phyloP scores from a whole-genome alignment of 2,113 vertebrate species.

The Naja naja region DNA sequence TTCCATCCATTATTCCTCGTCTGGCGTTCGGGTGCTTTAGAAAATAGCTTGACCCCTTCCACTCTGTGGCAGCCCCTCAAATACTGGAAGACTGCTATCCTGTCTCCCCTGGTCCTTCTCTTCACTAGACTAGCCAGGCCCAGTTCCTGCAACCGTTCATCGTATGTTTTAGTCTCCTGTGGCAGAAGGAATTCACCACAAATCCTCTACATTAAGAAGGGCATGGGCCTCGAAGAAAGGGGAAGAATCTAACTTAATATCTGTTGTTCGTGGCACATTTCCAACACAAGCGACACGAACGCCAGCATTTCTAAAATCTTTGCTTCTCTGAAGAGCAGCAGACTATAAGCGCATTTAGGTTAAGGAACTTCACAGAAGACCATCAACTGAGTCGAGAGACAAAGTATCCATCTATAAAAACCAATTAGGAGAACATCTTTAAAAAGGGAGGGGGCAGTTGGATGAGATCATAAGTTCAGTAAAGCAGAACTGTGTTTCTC shows the following conservation, averaged over 20 bases:
- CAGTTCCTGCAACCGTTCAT: too few species aligned
- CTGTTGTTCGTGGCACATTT: conserved; percentile 53
- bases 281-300: conserved; percentile 54
- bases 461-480: not conserved
- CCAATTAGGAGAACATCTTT: conserved; percentile 30
- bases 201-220: conserved; percentile 52
- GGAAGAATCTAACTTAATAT: conserved; percentile 48
- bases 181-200: conserved; percentile 38
- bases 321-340: conserved; percentile 50
- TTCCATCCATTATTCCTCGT: too few species aligned
- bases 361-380: conserved; percentile 48
- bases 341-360: conserved; percentile 52
- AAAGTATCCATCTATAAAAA: conserved; percentile 42
- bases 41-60: too few species aligned
- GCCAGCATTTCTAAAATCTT: conserved; percentile 56
- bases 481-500: not conserved
- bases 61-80: too few species aligned
- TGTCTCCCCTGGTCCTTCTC: too few species aligned
- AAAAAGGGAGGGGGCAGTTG: too few species aligned
- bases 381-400: conserved; percentile 41
- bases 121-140: too few species aligned
- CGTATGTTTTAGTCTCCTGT: not conserved
- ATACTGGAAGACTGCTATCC: too few species aligned
- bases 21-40: too few species aligned
- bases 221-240: conserved; percentile 58